Evolutionary conservation across 2,888 invertebrate species (phyloP).

Genomic region (Melanotus villosus): DNA sequence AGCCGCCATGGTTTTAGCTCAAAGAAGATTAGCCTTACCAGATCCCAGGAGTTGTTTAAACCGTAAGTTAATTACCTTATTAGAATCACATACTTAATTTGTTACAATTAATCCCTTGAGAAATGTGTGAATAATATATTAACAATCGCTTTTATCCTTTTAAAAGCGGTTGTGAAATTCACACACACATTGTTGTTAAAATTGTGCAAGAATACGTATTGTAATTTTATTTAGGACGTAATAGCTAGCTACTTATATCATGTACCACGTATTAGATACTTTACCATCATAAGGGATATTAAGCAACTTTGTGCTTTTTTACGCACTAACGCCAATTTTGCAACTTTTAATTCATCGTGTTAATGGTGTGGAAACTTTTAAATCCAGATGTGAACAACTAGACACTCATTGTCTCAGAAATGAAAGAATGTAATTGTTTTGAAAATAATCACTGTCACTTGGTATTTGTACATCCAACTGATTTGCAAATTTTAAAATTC

Average conservation of each 20-base stretch:
- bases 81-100: too few relatives aligned
- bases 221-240: neutral
- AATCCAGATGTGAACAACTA: too few relatives aligned
- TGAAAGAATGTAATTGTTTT: too few relatives aligned
- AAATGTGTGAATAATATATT: neutral
- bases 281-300: neutral
- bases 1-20: conserved; percentile 79
- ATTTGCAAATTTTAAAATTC: too few relatives aligned
- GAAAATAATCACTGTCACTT: too few relatives aligned
- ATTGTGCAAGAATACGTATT: conserved; percentile 1
- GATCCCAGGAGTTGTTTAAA: conserved; percentile 92
- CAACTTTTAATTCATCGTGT: neutral
- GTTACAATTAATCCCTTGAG: neutral
- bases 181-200: neutral
- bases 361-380: too few relatives aligned
- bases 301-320: neutral
- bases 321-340: neutral
- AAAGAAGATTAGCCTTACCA: conserved; percentile 88
- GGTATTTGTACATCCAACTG: too few relatives aligned
- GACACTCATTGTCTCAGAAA: too few relatives aligned
- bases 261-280: neutral
- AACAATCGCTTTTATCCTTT: neutral
- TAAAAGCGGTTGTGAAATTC: neutral
- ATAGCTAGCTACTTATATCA: neutral
- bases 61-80: too few relatives aligned